Evolutionary conservation across 1,140 invertebrate species (phyloP), one percentile per base, ranked within the genome.

Genomic region (Drosophila jambulina): DNA sequence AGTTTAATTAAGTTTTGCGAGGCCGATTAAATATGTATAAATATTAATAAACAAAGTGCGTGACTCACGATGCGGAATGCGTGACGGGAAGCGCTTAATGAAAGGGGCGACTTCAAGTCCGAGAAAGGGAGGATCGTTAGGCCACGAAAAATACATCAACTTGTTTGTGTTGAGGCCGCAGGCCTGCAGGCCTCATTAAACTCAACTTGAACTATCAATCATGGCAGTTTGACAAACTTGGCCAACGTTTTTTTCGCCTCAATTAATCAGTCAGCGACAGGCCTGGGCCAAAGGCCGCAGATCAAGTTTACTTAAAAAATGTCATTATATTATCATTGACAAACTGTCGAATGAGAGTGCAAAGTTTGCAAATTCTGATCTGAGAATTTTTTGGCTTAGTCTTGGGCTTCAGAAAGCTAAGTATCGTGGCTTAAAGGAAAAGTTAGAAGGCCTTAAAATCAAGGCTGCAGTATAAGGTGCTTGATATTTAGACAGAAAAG

Each of bases 201-300:
- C 60, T 19, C 49, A 76, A 75, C 81, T 76, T 68, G 60, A 85
- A 79, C 79, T 87, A 85, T 85, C 79, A 85, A 87, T 85, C 82
- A 87, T 75, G 48, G 58, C 56, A 51, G 56, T 62, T 64, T 60
- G 45, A 57, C 45, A 32, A 27, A 49, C 77, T 77, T 48, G 48
- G 68, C 69, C 48, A 82, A 59, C 32, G 15, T 36, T 71, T 58
- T 77, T 82, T 75, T 46, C 48, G 67, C 64, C 64, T 85, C 83
- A 79, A 85, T 85, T 85, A 82, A 85, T 85, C 83, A 85, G 67
- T 62, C 58, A 54, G 61, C 58, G 72, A 79, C 77, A 78, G 75
- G 36, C 36, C n/a, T 57, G 43, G 19, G 13, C 9, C 12, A 21
- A n/a, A 53, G 21, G 15, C 23, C 36, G 32, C n/a, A 65, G 48